Evolutionary conservation across 2,113 vertebrate genomes (phyloP).

Genomic region (Glareola pratincola): DNA sequence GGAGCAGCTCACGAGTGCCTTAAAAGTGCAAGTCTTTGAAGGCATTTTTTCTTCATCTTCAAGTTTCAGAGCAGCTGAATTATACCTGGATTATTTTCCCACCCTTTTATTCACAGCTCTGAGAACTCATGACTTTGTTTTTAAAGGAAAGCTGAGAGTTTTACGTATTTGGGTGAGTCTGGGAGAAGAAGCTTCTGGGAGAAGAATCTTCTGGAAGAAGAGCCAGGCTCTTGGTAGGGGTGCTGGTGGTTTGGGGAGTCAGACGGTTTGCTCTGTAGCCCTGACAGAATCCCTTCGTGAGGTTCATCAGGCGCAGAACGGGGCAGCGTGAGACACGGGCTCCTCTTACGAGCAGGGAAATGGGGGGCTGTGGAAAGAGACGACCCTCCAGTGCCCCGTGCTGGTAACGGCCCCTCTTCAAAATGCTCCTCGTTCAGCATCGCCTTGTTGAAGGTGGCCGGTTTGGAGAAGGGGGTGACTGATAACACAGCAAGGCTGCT

Average conservation of each 20-base stretch:
- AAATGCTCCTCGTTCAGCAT: neutral
- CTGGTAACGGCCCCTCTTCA: neutral
- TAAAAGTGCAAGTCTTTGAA: neutral
- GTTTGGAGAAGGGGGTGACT: neutral
- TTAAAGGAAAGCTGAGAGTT: constrained; percentile 7
- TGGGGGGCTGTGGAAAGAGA: neutral
- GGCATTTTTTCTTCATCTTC: neutral
- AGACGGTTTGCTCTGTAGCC: neutral
- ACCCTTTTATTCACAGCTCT: constrained; percentile 11
- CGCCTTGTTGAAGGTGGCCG: neutral
- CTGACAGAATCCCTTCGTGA: neutral
- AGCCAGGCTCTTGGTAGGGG: neutral
- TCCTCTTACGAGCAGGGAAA: neutral
- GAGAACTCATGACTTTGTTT: neutral
- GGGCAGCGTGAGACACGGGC: neutral
- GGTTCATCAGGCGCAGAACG: neutral
- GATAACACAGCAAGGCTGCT: neutral
- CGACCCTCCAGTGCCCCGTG: accelerated
- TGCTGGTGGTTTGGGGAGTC: neutral
- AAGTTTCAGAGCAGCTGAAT: neutral
- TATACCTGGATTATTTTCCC: neutral
- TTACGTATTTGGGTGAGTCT: neutral
- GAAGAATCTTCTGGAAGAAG: neutral
- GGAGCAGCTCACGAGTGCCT: neutral
- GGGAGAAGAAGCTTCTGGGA: neutral